Base-by-base conservation (phyloP, 2,113 vertebrate genomes). In the Struthio camelus region DNA sequence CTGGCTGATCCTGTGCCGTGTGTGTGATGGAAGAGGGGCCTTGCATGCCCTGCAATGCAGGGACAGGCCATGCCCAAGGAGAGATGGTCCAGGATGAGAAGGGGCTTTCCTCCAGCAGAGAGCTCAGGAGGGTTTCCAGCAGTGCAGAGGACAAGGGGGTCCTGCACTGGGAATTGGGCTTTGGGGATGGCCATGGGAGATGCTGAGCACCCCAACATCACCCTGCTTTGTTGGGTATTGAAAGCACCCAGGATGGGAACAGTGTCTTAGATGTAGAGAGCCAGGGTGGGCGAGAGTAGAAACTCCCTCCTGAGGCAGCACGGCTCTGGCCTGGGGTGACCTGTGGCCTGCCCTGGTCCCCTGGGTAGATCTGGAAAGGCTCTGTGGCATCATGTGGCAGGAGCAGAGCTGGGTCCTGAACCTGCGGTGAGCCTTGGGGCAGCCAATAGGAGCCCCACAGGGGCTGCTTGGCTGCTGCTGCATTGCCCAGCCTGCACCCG, bases 201-300 rank as follows among this genome's bases (percentile, higher is more conserved):
- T 64, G 24, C 62, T 10, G 62, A n/a, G 15, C 54, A 32, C 28
- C 54, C 16, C 54, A 58, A 66, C 16, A 40, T 23, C 17, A 11
- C 40, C 64, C 40, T 25, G 8, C 34, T 15, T 16, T 58, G 30
- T 28, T 17, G 54, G 46, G 30, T 15, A 53, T 24, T 53, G 38
- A 23, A 48, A n/a, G 38, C 66, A 72, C 4, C 25, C 1, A 1
- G 23, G 25, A 14, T 2, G 34, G 61, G 59, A 11, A 46, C 59
- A 1, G 0, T 3, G 9, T 48, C 46, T 48, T 18, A 48, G 46
- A 8, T 20, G 46, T 48, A 48, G 56, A 65, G 27, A 56, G 18
- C 38, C 42, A 1, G 1, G 23, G 17, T 36, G 18, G 17, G 30
- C 4, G 15, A 32, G 32, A 0, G 0, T 1, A 56, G 34, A 28